phyloP scores from a whole-genome alignment of 2,113 vertebrate species.

The Coptodon rendalli region DNA sequence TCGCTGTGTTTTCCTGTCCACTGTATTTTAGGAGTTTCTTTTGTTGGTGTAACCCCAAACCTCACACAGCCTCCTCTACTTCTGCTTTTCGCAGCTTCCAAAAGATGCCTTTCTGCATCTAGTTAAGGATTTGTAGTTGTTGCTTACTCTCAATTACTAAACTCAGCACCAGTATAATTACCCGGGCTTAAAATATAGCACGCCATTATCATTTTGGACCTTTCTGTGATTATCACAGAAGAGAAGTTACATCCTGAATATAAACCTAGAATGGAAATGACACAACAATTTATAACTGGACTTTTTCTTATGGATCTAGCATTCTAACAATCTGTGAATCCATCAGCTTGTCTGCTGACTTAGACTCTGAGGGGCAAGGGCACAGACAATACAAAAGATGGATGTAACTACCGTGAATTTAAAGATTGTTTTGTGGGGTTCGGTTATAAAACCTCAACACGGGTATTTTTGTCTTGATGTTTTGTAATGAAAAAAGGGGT shows the following conservation, averaged over 20 bases:
- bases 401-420: neutral
- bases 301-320: neutral
- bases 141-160: neutral
- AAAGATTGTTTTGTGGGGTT: neutral
- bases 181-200: neutral
- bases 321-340: neutral
- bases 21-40: slow-evolving; percentile 16
- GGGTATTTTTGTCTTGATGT: neutral
- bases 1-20: neutral
- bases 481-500: neutral
- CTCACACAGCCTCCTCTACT: neutral
- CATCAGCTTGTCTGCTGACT: neutral
- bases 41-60: neutral
- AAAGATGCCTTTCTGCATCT: neutral
- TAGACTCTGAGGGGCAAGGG: neutral
- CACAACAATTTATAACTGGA: neutral
- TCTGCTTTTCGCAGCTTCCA: neutral
- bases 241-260: neutral
- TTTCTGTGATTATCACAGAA: neutral
- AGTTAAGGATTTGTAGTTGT: neutral
- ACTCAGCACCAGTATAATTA: neutral
- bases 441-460: neutral
- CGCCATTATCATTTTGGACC: neutral
- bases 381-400: neutral
- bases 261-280: neutral